Evolutionary conservation across 2,888 invertebrate species (phyloP), one percentile per base, ranked within the genome.

Genomic region (Cheilosia urbana): DNA sequence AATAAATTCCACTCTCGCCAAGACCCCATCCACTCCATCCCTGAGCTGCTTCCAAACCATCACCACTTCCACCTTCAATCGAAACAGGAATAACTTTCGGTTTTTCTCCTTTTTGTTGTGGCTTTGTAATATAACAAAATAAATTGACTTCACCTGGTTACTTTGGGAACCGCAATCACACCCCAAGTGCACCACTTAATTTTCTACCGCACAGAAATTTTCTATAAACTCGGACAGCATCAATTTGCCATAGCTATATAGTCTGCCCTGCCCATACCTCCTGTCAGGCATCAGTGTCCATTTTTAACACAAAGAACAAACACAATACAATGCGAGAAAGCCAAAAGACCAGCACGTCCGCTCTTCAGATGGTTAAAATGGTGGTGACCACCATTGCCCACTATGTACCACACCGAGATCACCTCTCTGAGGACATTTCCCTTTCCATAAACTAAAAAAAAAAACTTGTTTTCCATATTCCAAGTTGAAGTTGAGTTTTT

Each of bases 91-190:
- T 73, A 68, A 73, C 66, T 78, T 66, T 73, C 55, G 24, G 27
- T 30, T 57, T 11, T 21, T 3, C 9, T 3, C 40, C 40, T 57
- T 17, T 58, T 69, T 71, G 17, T 55, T 69, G 68, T 45, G 79
- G 80, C 63, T 60, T 57, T 69, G 40, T 69, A 73, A 69, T 73
- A 45, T 69, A 87, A 58, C 69, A 87, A 82, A 82, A 82, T 82
- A 87, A 87, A 87, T 87, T 87, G 77, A 87, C 82, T 87, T 78
- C 77, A 87, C 87, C 87, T 87, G 87, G 81, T 77, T 49, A 53
- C 71, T 42, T 62, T 9, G 45, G 45, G 34, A 37, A 57, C 85
- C 85, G 72, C 71, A 85, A 85, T 81, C 80, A 55, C 51, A 72
- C 79, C 79, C 65, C 68, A 73, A 79, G 69, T 83, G 83, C 80